A percentile compares a stretch with the other conserved stretches of the same genome.
These are phyloP conservation scores for Aphidius ervi DNA, from an alignment of 1,140 invertebrate species.

Conservation along the genomic window DNA sequence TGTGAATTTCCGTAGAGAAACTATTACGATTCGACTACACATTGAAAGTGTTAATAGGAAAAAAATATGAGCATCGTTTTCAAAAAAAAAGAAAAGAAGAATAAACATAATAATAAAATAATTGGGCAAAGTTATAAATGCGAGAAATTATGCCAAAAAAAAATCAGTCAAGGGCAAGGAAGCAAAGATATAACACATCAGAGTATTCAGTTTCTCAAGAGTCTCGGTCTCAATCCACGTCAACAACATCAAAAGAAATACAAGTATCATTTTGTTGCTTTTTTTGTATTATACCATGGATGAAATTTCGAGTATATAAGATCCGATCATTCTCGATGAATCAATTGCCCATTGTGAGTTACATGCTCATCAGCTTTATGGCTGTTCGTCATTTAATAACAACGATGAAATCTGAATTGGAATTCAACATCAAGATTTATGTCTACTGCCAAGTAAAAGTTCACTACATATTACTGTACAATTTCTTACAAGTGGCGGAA, in stretches of 20 bases:
- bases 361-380: conserved; percentile 24
- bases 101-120: not conserved
- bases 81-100: too few species aligned
- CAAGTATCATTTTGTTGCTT: not conserved
- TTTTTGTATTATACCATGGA: conserved; percentile 15
- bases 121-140: not conserved
- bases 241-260: not conserved
- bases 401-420: conserved; percentile 9
- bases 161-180: not conserved
- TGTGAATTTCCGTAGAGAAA: not conserved
- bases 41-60: not conserved
- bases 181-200: conserved; percentile 1
- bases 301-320: conserved; percentile 26
- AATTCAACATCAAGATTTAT: conserved; percentile 41
- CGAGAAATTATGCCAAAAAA: not conserved
- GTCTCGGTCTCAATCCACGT: not conserved
- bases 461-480: conserved; percentile 36
- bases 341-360: conserved; percentile 37
- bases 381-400: not conserved
- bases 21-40: not conserved
- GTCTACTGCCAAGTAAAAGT: conserved; percentile 35
- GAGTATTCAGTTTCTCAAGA: conserved; percentile 3
- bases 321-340: conserved; percentile 28
- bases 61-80: not conserved
- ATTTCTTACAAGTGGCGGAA: conserved; percentile 27